Percentiles rank a stretch among this genome's conserved stretches.
Evolutionary conservation across 2,888 invertebrate genomes (phyloP).

Genomic region (Autographa pulchrina): DNA sequence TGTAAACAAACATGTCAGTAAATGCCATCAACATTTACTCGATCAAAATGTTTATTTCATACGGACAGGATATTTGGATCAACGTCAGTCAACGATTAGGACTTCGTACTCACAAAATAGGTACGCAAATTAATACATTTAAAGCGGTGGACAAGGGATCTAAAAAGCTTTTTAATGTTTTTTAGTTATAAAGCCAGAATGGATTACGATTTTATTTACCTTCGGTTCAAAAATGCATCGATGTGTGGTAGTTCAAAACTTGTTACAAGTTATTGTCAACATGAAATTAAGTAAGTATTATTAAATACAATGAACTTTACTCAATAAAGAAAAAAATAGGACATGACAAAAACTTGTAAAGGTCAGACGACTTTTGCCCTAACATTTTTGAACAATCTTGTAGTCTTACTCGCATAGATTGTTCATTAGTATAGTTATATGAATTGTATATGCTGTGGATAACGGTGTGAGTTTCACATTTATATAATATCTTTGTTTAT

Average conservation of each 20-base stretch:
- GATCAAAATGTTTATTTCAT: not conserved
- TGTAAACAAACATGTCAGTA: not conserved
- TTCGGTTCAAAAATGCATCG: too few species aligned
- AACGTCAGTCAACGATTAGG: conserved; percentile 1
- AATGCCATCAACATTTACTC: not conserved
- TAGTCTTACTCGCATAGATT: too few species aligned
- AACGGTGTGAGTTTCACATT: too few species aligned
- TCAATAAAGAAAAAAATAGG: not conserved
- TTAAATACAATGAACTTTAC: not conserved
- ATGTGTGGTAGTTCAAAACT: too few species aligned
- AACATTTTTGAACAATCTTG: too few species aligned
- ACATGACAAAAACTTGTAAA: not conserved
- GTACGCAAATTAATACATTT: not conserved
- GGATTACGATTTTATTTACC: too few species aligned
- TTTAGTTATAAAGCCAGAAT: too few species aligned
- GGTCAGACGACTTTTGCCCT: not conserved
- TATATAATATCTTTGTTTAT: too few species aligned
- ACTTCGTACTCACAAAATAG: not conserved
- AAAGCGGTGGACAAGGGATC: too few species aligned
- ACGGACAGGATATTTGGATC: not conserved
- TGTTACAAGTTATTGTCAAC: not conserved
- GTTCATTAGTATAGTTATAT: too few species aligned
- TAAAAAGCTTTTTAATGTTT: too few species aligned
- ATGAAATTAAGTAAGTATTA: not conserved
- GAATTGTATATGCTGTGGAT: too few species aligned